phyloP scores from a whole-genome alignment of 2,888 invertebrate species.

The Zygogramma bicolorata region DNA sequence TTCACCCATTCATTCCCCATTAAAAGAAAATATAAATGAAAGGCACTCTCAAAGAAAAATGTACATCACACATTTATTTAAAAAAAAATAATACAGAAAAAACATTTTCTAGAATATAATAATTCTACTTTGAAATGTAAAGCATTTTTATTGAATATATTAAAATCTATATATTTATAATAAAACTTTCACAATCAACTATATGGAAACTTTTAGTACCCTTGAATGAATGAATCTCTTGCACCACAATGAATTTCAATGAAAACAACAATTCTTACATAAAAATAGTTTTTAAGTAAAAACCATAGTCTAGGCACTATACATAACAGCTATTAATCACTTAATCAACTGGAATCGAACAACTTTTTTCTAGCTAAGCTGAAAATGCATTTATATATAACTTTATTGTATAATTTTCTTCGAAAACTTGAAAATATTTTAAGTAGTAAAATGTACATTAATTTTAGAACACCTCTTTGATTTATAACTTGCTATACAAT shows the following conservation, averaged over 20 bases:
- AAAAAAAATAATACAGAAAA: conserved; percentile 56
- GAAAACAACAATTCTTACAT: conserved; percentile 49
- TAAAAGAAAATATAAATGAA: too few species aligned
- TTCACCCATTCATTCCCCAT: too few species aligned
- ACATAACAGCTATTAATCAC: conserved; percentile 36
- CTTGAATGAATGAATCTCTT: conserved; percentile 44
- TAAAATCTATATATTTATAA: conserved; percentile 57
- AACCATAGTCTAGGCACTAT: conserved; percentile 47
- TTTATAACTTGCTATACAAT: conserved; percentile 43
- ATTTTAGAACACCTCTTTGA: conserved; percentile 46
- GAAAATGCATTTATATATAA: conserved; percentile 43
- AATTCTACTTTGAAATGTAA: conserved; percentile 53
- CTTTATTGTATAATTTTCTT: conserved; percentile 28
- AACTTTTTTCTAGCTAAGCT: conserved; percentile 43
- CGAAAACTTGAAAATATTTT: conserved; percentile 33
- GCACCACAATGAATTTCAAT: conserved; percentile 48
- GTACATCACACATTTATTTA: conserved; percentile 56
- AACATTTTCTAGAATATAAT: conserved; percentile 56
- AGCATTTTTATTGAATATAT: conserved; percentile 52
- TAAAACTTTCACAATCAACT: conserved; percentile 61
- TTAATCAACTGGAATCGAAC: conserved; percentile 45
- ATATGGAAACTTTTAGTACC: conserved; percentile 58
- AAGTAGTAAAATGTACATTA: conserved; percentile 45
- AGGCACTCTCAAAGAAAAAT: conserved; percentile 20
- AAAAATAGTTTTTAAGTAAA: conserved; percentile 51